Evolutionary conservation across 1,140 invertebrate genomes (phyloP).

Genomic region (Drosophila orena): DNA sequence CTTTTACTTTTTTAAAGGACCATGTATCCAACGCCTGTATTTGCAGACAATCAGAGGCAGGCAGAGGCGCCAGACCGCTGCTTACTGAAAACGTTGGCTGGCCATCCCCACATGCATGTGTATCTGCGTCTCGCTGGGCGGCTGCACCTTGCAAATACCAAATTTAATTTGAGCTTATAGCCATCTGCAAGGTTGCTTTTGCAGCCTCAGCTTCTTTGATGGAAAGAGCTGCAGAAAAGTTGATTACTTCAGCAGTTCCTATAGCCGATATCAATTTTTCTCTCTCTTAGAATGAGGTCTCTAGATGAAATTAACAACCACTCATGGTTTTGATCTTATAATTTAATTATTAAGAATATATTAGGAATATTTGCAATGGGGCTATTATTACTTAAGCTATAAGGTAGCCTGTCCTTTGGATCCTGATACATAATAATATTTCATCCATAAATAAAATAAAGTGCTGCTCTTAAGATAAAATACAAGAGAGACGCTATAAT

Average conservation of each 20-base stretch:
- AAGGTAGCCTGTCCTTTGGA: background rate
- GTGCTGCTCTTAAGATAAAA: background rate
- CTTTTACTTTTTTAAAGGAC: no score
- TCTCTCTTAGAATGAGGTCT: no score
- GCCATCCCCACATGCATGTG: constrained; percentile 15
- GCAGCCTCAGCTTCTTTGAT: constrained; percentile 62
- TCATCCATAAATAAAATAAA: no score
- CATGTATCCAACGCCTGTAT: constrained; percentile 33
- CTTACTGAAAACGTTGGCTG: constrained; percentile 29
- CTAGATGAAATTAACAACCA: no score
- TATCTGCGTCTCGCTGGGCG: constrained; percentile 26
- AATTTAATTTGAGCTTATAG: constrained; percentile 32
- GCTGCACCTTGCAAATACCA: constrained; percentile 39
- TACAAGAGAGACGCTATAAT: constrained; percentile 2
- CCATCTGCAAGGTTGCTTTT: constrained; percentile 39
- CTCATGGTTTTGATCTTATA: background rate
- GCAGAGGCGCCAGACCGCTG: constrained; percentile 30
- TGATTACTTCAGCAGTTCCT: constrained; percentile 16
- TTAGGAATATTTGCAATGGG: background rate
- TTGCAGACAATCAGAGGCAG: constrained; percentile 54
- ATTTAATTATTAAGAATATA: no score
- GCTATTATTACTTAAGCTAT: background rate
- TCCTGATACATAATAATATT: background rate
- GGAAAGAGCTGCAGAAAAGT: constrained; percentile 8
- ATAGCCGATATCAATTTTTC: background rate